Percentiles rank a stretch among this genome's conserved stretches.
Conservation (phyloP, 1,140 invertebrate genomes). For the Rhopalosiphum maidis region DNA sequence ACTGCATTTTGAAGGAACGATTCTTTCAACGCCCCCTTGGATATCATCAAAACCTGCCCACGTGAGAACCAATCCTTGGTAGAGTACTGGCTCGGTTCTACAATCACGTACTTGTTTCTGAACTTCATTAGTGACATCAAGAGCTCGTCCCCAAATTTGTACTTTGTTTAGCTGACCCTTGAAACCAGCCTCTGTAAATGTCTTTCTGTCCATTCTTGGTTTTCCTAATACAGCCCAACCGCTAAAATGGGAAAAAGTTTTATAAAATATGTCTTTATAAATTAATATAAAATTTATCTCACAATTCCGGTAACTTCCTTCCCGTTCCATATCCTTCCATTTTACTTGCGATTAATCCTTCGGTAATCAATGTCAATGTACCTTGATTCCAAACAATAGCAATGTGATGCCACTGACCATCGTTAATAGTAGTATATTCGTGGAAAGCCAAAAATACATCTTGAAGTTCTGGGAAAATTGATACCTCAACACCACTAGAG, state of each 20-base stretch:
- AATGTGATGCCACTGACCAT: constrained; percentile 96
- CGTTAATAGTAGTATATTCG: constrained; percentile 91
- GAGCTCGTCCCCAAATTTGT: constrained; percentile 89
- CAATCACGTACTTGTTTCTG: constrained; percentile 92
- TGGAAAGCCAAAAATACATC: constrained; percentile 90
- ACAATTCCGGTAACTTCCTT: constrained; percentile 79
- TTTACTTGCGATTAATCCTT: constrained; percentile 90
- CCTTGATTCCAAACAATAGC: constrained; percentile 92
- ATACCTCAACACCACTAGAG: constrained; percentile 87
- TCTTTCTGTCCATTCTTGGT: constrained; percentile 77
- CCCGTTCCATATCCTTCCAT: constrained; percentile 84
- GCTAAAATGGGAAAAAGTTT: constrained; percentile 65
- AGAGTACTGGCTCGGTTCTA: constrained; percentile 88
- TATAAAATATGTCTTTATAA: constrained; percentile 12
- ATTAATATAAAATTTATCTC: constrained; percentile 63
- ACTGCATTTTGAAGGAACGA: constrained; percentile 89
- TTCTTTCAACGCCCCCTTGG: constrained; percentile 86
- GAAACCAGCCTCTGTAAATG: constrained; percentile 87
- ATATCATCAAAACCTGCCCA: constrained; percentile 93
- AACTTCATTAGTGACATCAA: constrained; percentile 91
- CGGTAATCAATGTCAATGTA: constrained; percentile 85
- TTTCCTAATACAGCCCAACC: constrained; percentile 92
- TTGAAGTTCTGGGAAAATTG: constrained; percentile 84
- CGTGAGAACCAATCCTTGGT: constrained; percentile 82
- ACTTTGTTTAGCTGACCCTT: constrained; percentile 93